A percentile compares a stretch with the other conserved stretches of the same genome.
These are phyloP conservation scores for Nemoura dubitans DNA, from an alignment of 2,888 invertebrate species.

Conservation along the genomic window DNA sequence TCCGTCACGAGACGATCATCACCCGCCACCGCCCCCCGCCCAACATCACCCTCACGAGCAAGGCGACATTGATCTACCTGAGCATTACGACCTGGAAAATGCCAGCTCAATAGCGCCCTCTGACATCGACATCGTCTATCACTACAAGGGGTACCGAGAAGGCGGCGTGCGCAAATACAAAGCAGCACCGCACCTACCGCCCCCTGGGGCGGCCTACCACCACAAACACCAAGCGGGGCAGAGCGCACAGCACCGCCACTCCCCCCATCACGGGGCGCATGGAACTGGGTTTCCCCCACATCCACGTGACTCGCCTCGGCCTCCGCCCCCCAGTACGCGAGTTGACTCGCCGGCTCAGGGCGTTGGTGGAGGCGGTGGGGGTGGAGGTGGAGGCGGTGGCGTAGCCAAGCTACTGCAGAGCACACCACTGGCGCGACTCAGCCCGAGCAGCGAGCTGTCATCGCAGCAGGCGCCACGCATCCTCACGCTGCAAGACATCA, in stretches of 20 bases:
- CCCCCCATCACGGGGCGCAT: constrained; percentile 75
- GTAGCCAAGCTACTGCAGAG: constrained; percentile 65
- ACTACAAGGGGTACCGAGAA: constrained; percentile 93
- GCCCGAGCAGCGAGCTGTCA: constrained; percentile 91
- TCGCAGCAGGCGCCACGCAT: constrained; percentile 89
- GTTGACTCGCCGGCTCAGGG: constrained; percentile 55
- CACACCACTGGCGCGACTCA: constrained; percentile 88
- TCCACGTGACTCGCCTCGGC: constrained; percentile 54
- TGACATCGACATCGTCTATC: constrained; percentile 95
- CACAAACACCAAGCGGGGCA: constrained; percentile 73
- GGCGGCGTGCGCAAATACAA: constrained; percentile 87
- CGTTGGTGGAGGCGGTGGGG: not conserved
- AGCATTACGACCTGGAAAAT: constrained; percentile 96
- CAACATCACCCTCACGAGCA: constrained; percentile 74
- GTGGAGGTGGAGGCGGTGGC: not conserved
- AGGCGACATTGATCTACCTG: constrained; percentile 83
- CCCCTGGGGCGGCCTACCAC: constrained; percentile 76
- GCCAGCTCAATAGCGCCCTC: constrained; percentile 97
- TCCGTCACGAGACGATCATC: constrained; percentile 79
- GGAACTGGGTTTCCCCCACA: constrained; percentile 68
- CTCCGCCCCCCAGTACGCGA: constrained; percentile 56
- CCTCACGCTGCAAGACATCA: constrained; percentile 91
- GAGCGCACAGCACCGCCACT: constrained; percentile 74
- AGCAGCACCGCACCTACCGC: constrained; percentile 70
- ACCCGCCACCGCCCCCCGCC: constrained; percentile 79